Evolutionary conservation across 2,888 invertebrate genomes (phyloP), one percentile per base, ranked within the genome.

Genomic region (Pandemis cinnamomeana): DNA sequence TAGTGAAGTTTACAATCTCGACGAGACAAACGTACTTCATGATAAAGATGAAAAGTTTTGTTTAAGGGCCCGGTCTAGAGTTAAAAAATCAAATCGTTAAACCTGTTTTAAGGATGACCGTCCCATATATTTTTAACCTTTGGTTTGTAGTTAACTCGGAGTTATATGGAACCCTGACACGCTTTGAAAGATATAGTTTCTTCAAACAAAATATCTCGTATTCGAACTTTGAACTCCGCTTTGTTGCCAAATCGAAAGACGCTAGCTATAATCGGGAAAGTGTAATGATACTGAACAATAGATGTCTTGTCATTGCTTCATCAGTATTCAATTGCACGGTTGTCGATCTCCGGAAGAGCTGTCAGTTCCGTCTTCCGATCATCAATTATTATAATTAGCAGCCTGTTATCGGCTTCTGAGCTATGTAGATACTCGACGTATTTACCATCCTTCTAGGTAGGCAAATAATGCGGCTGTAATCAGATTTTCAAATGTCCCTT

Each of bases 331-430:
- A 73, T 64, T 64, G 48, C 51, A 61, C 41, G 67, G 68, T 51
- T 60, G 58, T 64, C 58, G 48, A 60, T 48, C 53, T 36, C 72
- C 68, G 72, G 69, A 73, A 64, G 55, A 69, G 64, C 72, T 69
- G 72, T 73, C 72, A 73, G 69, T 27, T 15, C 15, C 64, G 62
- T 69, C 72, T 69, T 73, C 68, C 72, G 69, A 64, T 64, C 69
- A 66, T 69, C 73, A 73, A 73, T 73, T 70, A 73, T 73, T 70
- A 53, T 73, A 73, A 73, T 73, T 73, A 73, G 67, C 20, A 67
- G 36, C n/a, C 69, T 8, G 27, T 51, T 69, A 60, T 73, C 60
- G 48, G 69, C n/a, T n/a, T 48, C 60, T 44, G 42, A 66, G 44
- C 58, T 66, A 48, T 58, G 58, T n/a, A 55, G 55, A 20, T 55